Percentiles rank a stretch among this genome's conserved stretches.
Evolutionary conservation across 2,113 vertebrate genomes (phyloP).

Genomic region (Scopus umbretta): DNA sequence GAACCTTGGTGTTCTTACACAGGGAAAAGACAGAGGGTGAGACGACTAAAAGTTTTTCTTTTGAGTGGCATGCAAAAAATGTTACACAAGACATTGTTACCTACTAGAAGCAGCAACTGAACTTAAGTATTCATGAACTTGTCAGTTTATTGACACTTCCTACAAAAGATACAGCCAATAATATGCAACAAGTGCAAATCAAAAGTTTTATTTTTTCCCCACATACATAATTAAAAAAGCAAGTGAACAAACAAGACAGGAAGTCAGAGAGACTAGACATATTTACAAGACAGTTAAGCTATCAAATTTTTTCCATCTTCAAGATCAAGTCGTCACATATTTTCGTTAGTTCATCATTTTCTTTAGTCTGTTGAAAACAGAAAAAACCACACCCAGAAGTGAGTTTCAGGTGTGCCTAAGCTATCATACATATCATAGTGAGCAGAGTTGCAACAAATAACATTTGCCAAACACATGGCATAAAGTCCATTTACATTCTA

Average conservation of each 20-base stretch:
- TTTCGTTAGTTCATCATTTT: conserved; percentile 81
- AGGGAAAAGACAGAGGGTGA: background rate
- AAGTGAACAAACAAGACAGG: background rate
- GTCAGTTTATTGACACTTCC: background rate
- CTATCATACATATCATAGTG: rapidly evolving
- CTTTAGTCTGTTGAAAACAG: conserved; percentile 73
- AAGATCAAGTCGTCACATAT: conserved; percentile 80
- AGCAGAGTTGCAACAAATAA: background rate
- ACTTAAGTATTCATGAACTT: background rate
- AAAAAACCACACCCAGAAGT: background rate
- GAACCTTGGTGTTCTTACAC: background rate
- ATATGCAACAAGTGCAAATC: background rate
- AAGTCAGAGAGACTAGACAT: background rate
- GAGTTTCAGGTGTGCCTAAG: background rate
- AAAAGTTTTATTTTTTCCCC: conserved; percentile 13
- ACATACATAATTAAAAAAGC: conserved; percentile 17
- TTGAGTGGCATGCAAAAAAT: background rate
- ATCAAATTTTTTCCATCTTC: conserved; percentile 61
- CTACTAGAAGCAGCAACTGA: background rate
- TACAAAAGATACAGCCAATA: background rate
- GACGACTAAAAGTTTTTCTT: rapidly evolving
- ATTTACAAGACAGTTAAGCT: conserved; percentile 13
- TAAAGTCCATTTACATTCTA: background rate
- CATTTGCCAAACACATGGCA: background rate
- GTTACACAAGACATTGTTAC: background rate